phyloP scores from a whole-genome alignment of 2,888 invertebrate genomes.

The Lasioglossum villosulum region DNA sequence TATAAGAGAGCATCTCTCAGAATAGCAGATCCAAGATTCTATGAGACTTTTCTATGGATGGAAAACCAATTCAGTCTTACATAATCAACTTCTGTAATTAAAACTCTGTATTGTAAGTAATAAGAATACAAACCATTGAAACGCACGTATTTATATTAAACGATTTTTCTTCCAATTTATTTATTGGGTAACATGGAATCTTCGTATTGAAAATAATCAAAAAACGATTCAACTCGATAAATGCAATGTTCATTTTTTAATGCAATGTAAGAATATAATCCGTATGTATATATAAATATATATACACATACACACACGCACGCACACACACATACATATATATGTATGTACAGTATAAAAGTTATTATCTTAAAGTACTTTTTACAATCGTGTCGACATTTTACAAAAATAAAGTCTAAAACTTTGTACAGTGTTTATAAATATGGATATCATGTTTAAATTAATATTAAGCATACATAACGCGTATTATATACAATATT shows the following conservation, averaged over 20 bases:
- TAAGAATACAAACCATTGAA: conserved; percentile 8
- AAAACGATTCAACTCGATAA: neutral
- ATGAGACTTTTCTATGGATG: conserved; percentile 94
- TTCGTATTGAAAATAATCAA: neutral
- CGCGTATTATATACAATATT: conserved; percentile 33
- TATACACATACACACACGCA: neutral
- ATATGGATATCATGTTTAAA: conserved; percentile 33
- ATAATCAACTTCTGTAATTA: conserved; percentile 52
- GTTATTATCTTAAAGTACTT: conserved; percentile 48
- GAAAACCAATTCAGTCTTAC: conserved; percentile 85
- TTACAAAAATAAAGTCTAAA: conserved; percentile 53
- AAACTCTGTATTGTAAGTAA: conserved; percentile 1
- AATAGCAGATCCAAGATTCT: conserved; percentile 95
- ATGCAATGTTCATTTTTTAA: conserved; percentile 4
- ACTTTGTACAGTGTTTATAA: conserved; percentile 51
- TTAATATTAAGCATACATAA: conserved; percentile 35
- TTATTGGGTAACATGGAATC: neutral
- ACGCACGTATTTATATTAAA: neutral
- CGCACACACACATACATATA: neutral
- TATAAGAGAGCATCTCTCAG: conserved; percentile 95
- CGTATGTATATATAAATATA: neutral
- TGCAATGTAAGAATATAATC: conserved; percentile 44
- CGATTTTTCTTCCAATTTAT: neutral
- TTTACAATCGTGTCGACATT: conserved; percentile 47
- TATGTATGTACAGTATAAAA: conserved; percentile 60